Base-by-base conservation (phyloP, 23 tunicate species). In the Halocynthia aurantium region DNA sequence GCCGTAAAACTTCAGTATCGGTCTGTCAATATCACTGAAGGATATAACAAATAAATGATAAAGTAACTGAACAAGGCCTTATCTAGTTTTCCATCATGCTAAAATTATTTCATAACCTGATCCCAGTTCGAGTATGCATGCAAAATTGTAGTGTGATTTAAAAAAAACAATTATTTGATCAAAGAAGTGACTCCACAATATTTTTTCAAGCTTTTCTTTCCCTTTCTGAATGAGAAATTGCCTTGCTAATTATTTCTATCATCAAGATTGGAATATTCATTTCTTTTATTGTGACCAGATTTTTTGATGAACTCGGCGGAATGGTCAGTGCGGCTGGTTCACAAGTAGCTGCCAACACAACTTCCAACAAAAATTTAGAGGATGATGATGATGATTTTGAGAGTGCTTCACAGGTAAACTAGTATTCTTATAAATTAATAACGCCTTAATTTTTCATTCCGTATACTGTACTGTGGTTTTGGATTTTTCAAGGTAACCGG, bases 231-330 rank as follows among this genome's bases (percentile, higher is more conserved):
- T 31, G 4, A 31, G 44, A 31, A 31, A 31, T 1, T 31, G 44
- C 44, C 44, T 31, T 31, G 44, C 44, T 4, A 31, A 58, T 13
- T 58, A 10, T 72, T 50, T 72, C 22, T 72, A 15, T 15, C 10
- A 15, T 44, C 57, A 12, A 10, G 6, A 51, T 22, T 72, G 17
- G 20, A 72, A 72, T 72, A 13, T 12, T 50, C 12, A 60, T 58
- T n/a, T 22, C 10, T 20, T 12, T 20, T 21, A n/a, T 57, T 73
- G 22, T 52, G 9, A 22, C 2, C 81, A 91, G 97, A 69, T 91
- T 91, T 58, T 91, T 91, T 58, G 97, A 91, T 61, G 87, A 87
- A 22, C 87, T 91, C 11, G 97, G 97, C 0, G 97, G 97, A 15
- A 84, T 88, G 44, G 87, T 82, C 8, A 82, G 85, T 20, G 78